phyloP scores from a whole-genome alignment of 1,140 invertebrate species.

The Magallana gigas region DNA sequence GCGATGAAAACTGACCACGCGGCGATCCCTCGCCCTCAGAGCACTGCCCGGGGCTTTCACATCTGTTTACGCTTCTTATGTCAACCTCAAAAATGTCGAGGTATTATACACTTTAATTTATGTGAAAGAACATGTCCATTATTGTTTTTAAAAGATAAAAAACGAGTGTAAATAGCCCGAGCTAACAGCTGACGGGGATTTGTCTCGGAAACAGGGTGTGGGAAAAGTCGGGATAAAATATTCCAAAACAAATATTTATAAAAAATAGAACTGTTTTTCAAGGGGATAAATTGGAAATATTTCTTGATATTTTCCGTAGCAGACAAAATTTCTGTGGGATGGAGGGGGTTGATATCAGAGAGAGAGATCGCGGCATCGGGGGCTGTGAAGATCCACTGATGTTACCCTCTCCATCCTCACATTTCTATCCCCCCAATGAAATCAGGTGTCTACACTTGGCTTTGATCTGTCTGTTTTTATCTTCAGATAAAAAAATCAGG shows the following conservation, averaged over 20 bases:
- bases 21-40: neutral
- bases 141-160: constrained; percentile 33
- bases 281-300: too few species aligned
- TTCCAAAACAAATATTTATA: too few species aligned
- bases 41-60: neutral
- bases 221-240: neutral
- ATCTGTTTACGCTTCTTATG: constrained; percentile 4
- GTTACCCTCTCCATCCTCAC: neutral
- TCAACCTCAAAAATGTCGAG: constrained; percentile 33
- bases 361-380: neutral
- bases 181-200: neutral
- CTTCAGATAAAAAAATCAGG: neutral
- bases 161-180: neutral
- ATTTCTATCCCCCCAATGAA: neutral
- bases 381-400: neutral
- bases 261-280: too few species aligned
- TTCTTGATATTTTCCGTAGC: neutral
- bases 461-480: constrained; percentile 17
- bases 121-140: constrained; percentile 10
- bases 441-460: constrained; percentile 1
- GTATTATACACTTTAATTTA: constrained; percentile 21
- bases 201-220: neutral
- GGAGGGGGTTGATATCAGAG: neutral
- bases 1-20: constrained; percentile 31
- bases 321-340: neutral